Conservation (phyloP, 2,797 vertebrate genomes). For the Tragopan temminckii region DNA sequence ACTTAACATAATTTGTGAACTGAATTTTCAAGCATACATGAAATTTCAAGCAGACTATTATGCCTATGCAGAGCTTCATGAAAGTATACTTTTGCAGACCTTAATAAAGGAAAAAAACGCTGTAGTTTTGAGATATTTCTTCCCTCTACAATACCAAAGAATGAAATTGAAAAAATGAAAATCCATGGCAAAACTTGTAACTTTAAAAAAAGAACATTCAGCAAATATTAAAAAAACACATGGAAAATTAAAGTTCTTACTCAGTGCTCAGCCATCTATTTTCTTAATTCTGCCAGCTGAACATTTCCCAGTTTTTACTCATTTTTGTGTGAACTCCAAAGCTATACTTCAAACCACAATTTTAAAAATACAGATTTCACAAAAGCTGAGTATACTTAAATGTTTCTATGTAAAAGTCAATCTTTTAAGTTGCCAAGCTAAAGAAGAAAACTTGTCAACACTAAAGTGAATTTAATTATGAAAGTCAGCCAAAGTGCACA, state of each 20-base stretch:
- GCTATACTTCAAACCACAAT: background rate
- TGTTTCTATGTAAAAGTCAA: background rate
- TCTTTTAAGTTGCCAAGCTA: background rate
- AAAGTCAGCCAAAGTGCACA: background rate
- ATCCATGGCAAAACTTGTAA: background rate
- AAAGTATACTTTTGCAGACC: background rate
- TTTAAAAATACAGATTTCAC: background rate
- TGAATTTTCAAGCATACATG: conserved; percentile 23
- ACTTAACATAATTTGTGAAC: background rate
- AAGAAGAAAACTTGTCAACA: background rate
- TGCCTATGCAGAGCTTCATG: background rate
- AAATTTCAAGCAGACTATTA: conserved; percentile 10
- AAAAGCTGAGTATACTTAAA: background rate
- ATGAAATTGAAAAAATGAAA: background rate
- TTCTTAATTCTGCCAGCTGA: background rate
- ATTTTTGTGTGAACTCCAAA: background rate
- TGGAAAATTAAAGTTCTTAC: background rate
- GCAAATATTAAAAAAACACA: fast-evolving
- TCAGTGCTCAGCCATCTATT: background rate
- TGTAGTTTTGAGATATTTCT: background rate
- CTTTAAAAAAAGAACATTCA: background rate
- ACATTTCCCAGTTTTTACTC: background rate
- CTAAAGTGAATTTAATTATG: background rate
- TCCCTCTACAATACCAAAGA: background rate
- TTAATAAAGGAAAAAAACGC: background rate